These are phyloP conservation scores for Apodemia mormo DNA, from an alignment of 2,888 invertebrate genomes.

Conservation along the genomic window DNA sequence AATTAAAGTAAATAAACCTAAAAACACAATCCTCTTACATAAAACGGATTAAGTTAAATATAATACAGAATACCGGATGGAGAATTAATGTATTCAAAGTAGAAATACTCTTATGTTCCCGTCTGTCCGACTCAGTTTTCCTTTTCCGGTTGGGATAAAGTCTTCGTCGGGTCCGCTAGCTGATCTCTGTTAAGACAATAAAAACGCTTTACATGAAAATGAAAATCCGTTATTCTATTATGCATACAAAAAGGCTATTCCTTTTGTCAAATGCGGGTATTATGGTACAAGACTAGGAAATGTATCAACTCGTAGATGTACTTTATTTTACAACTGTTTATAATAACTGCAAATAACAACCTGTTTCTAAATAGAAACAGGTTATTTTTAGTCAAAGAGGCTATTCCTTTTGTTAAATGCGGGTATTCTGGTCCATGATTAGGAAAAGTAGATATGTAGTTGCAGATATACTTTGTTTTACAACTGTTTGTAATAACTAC, in stretches of 20 bases:
- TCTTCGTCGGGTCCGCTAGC: constrained; percentile 17
- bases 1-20: constrained; percentile 11
- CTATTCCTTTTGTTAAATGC: too few relatives aligned
- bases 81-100: constrained; percentile 18
- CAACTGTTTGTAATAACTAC: too few relatives aligned
- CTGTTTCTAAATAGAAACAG: too few relatives aligned
- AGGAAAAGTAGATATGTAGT: too few relatives aligned
- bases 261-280: neutral
- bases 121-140: constrained; percentile 15
- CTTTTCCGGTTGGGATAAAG: constrained; percentile 18
- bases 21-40: constrained; percentile 6
- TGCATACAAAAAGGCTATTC: constrained; percentile 22
- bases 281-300: constrained; percentile 3
- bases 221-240: constrained; percentile 51
- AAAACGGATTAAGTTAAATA: neutral
- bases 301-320: neutral
- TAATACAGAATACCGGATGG: constrained; percentile 2
- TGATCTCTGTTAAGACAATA: constrained; percentile 22
- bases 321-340: neutral
- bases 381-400: too few relatives aligned
- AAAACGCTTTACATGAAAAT: constrained; percentile 16
- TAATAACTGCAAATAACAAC: too few relatives aligned
- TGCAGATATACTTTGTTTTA: too few relatives aligned
- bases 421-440: too few relatives aligned
- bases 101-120: constrained; percentile 19